A percentile compares a stretch with the other conserved stretches of the same genome.
Evolutionary conservation across 1,140 invertebrate species (phyloP).

Genomic region (Ips typographus): DNA sequence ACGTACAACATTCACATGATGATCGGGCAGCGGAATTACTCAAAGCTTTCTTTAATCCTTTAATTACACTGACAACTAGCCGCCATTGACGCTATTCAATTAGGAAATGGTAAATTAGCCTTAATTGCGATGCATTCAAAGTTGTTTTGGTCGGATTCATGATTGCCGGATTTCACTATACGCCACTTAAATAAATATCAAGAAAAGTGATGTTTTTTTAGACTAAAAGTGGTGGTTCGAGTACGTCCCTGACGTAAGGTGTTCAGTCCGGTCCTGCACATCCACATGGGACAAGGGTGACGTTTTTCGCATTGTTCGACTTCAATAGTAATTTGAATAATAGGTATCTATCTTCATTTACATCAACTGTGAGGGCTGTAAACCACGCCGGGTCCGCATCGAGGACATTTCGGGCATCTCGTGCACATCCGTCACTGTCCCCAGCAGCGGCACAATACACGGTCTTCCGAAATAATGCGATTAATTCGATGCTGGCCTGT

Average conservation of each 20-base stretch:
- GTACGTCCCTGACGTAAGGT: too few relatives aligned
- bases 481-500: slow-evolving; percentile 27
- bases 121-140: slow-evolving; percentile 40
- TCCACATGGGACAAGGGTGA: not conserved
- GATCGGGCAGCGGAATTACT: slow-evolving; percentile 45
- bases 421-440: slow-evolving; percentile 27
- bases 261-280: too few relatives aligned
- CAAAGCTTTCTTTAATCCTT: slow-evolving; percentile 46
- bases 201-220: too few relatives aligned
- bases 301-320: slow-evolving; percentile 24
- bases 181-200: too few relatives aligned
- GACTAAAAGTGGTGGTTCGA: too few relatives aligned
- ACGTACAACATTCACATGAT: slow-evolving; percentile 29
- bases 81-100: slow-evolving; percentile 49
- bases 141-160: too few relatives aligned
- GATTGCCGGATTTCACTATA: too few relatives aligned
- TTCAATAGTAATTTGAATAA: slow-evolving; percentile 33
- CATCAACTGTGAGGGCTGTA: slow-evolving; percentile 19
- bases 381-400: slow-evolving; percentile 13
- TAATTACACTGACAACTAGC: slow-evolving; percentile 46
- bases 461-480: slow-evolving; percentile 30
- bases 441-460: slow-evolving; percentile 21
- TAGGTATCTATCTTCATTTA: slow-evolving; percentile 31
- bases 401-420: slow-evolving; percentile 22
- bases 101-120: slow-evolving; percentile 46